Conservation (phyloP, 2,888 invertebrate genomes). For the Lacanobia oleracea region DNA sequence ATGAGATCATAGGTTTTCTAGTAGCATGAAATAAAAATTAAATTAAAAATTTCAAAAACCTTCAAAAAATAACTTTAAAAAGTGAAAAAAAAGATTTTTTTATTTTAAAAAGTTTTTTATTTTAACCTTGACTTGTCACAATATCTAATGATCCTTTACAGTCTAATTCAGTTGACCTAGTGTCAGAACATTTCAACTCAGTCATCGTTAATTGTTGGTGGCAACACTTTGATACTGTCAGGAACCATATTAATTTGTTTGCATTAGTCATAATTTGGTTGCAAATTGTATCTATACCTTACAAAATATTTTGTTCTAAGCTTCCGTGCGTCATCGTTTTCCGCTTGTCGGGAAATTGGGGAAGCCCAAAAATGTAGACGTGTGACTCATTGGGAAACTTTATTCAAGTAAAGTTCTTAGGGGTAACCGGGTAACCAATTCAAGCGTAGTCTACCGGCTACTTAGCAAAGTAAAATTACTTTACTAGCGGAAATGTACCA, state of each 20-base stretch:
- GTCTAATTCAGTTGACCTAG: conserved; percentile 32
- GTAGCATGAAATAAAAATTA: no score
- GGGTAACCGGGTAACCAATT: not conserved
- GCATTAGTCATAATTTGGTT: not conserved
- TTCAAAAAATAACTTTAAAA: no score
- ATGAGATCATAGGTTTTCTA: no score
- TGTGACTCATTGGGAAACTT: conserved; percentile 22
- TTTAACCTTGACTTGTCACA: conserved; percentile 13
- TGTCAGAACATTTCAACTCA: conserved; percentile 15
- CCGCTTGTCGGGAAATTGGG: conserved; percentile 14
- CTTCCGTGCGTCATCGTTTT: not conserved
- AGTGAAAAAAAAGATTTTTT: no score
- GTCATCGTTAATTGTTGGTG: not conserved
- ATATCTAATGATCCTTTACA: not conserved
- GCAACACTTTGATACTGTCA: not conserved
- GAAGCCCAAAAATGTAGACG: conserved; percentile 19
- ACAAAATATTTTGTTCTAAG: not conserved
- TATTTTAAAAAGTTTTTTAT: no score
- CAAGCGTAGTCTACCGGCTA: not conserved
- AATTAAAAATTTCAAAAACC: no score
- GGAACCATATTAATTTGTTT: not conserved
- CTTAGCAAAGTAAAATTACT: not conserved
- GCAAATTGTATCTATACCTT: not conserved
- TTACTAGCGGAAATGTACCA: not conserved
- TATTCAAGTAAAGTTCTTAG: not conserved